Evolutionary conservation across 2,888 invertebrate genomes (phyloP), one percentile per base, ranked within the genome.

Genomic region (Leuctra nigra): DNA sequence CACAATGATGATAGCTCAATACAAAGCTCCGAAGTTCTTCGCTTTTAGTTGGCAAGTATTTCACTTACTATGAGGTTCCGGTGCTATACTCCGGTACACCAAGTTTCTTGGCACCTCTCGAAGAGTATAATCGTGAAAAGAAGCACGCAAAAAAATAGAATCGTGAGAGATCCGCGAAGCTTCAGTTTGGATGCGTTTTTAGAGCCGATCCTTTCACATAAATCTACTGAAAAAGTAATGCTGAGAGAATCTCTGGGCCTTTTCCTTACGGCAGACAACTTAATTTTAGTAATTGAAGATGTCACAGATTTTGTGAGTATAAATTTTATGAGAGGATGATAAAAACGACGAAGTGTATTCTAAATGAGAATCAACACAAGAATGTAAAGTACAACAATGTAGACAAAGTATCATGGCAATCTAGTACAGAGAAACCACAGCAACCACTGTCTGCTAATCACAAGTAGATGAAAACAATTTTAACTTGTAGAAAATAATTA

Each of bases 51-150:
- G 47, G 47, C 47, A 47, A 47, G 29, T 47, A 25, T 47, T 47
- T 47, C 47, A 25, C 25, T 25, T 47, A 16, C 25, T n/a, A n/a
- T 47, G 22, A 16, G 25, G 25, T 47, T 47, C 29, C 46, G 46
- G 46, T 13, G 6, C 9, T 4, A 16, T 16, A 29, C 50, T 18
- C 50, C 33, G 16, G 20, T 35, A 35, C 50, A n/a, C n/a, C n/a
- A 50, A 50, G 50, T 50, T 50, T 33, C 50, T 50, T 50, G 50
- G 50, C 50, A 50, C 50, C 50, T 20, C 35, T 7, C 9, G 33
- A 48, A 16, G 18, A 20, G 3, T n/a, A 29, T 25, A 16, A 29
- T 33, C 29, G 18, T 16, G 29, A 25, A 24, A 48, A 48, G 33
- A 20, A 48, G 20, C n/a, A n/a, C n/a, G n/a, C n/a, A 4, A 6